phyloP scores from a whole-genome alignment of 2,797 vertebrate species.

The Pipistrellus nathusii region DNA sequence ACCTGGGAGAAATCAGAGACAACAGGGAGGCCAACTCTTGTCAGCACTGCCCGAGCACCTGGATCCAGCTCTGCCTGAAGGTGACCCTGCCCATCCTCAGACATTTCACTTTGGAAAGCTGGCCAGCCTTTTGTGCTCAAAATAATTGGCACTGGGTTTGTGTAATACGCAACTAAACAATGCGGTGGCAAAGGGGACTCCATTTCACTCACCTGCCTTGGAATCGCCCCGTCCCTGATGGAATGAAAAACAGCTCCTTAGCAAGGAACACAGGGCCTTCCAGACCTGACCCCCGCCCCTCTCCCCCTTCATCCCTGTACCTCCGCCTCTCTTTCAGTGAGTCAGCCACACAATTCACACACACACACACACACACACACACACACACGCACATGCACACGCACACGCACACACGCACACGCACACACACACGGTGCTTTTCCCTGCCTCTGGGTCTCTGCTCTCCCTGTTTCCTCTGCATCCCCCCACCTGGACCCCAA shows the following conservation, averaged over 20 bases:
- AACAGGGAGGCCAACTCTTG: background rate
- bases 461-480: background rate
- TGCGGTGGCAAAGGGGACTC: background rate
- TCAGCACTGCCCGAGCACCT: background rate
- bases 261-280: background rate
- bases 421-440: background rate
- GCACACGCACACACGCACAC: too few species aligned
- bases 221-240: background rate
- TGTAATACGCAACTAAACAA: background rate
- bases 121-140: too few species aligned
- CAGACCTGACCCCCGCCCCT: background rate
- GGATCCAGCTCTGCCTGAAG: background rate
- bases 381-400: background rate
- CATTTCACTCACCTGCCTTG: background rate
- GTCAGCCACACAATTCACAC: background rate
- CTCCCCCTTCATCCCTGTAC: too few species aligned
- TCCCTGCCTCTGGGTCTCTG: background rate
- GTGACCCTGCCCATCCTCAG: background rate
- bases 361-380: too few species aligned
- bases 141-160: background rate
- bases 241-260: background rate
- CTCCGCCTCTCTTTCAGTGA: background rate
- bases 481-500: background rate
- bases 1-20: too few species aligned
- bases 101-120: background rate